phyloP scores from a whole-genome alignment of 2,113 vertebrate genomes.

The Sturnira hondurensis region DNA sequence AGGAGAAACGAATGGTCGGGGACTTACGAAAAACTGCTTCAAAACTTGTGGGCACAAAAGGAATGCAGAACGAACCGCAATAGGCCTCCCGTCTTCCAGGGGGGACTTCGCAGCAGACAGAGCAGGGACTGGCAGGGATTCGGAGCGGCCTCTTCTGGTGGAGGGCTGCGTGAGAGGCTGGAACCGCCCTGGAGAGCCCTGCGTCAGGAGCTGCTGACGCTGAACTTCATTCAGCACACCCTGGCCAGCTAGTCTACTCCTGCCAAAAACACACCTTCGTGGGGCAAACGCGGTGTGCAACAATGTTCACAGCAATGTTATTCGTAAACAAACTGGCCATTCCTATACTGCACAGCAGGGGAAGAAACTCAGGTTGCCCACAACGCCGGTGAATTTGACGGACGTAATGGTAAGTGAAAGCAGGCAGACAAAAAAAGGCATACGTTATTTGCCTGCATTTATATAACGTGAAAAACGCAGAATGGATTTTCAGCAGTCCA shows the following conservation, averaged over 20 bases:
- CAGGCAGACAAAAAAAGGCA: neutral
- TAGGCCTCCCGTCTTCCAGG: neutral
- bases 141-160: neutral
- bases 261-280: too few species aligned
- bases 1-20: neutral
- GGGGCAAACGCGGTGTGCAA: neutral
- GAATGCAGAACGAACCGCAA: neutral
- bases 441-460: neutral
- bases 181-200: neutral
- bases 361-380: neutral
- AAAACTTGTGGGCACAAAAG: neutral
- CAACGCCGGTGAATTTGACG: neutral
- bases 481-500: neutral
- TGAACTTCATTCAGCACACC: neutral
- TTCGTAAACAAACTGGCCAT: too few species aligned
- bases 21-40: neutral
- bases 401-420: too few species aligned
- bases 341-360: too few species aligned
- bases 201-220: neutral
- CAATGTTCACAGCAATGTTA: fast-evolving
- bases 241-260: neutral
- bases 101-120: fast-evolving
- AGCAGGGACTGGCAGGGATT: fast-evolving
- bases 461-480: neutral
- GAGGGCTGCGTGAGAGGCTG: neutral